phyloP scores from a whole-genome alignment of 37 sponge, comb jelly and placozoan genomes.

The Lycopodina hypogea region DNA sequence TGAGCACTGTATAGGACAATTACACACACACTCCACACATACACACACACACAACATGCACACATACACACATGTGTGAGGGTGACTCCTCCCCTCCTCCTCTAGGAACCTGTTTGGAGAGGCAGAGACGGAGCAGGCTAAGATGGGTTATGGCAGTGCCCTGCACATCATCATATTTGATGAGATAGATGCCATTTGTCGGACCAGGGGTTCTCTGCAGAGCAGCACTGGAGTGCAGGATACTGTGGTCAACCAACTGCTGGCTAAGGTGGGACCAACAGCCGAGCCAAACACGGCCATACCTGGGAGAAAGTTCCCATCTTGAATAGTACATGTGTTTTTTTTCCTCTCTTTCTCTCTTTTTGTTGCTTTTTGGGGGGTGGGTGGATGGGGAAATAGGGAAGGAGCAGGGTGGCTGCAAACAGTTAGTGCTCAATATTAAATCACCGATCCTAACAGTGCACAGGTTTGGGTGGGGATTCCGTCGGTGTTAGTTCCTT shows the following conservation, averaged over 20 bases:
- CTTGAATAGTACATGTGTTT: neutral
- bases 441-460: too few species aligned
- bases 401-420: too few species aligned
- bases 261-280: slow-evolving; percentile 72
- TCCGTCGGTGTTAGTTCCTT: too few species aligned
- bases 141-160: slow-evolving; percentile 83
- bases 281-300: neutral
- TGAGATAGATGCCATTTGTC: slow-evolving; percentile 99
- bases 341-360: neutral
- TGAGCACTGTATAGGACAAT: neutral
- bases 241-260: slow-evolving; percentile 97
- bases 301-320: neutral
- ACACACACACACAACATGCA: too few species aligned
- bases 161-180: slow-evolving; percentile 99
- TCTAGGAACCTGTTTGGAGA: slow-evolving; percentile 27
- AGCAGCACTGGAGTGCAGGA: slow-evolving; percentile 97
- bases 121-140: slow-evolving; percentile 96
- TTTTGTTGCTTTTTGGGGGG: too few species aligned
- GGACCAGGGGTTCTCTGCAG: slow-evolving; percentile 84
- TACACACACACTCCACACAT: too few species aligned
- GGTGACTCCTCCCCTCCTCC: neutral
- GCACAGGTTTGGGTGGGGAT: too few species aligned
- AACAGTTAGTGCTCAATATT: too few species aligned
- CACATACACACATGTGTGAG: neutral
- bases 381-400: too few species aligned